Base-by-base conservation (phyloP, 2,888 invertebrate genomes). In the Drosophila recens region DNA sequence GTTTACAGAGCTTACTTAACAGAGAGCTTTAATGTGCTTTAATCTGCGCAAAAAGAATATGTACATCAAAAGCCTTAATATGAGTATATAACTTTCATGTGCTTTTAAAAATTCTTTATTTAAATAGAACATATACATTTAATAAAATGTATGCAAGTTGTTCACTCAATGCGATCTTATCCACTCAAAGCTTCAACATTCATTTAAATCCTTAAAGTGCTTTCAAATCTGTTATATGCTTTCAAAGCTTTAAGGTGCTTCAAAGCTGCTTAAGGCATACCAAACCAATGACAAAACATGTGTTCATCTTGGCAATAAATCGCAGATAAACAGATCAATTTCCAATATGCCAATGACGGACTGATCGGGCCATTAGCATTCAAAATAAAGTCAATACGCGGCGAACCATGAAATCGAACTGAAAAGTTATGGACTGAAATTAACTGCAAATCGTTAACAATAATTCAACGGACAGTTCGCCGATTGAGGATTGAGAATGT, bases 371-470 rank as follows among this genome's bases (percentile, higher is more conserved):
- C 79, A 89, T 84, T 84, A 87, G 79, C 88, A 89, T 84, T 67
- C 79, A 75, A 82, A 86, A 86, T 78, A 88, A 86, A 88, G 89
- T 82, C 89, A 86, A 73, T 80, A 71, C 70, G 67, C 57, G 79
- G 20, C 64, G 59, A 67, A 62, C 68, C 72, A 49, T 77, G 70
- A 82, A 82, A 82, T 72, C 75, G 76, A 75, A 87, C 66, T 75
- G 72, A 81, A 82, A 83, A 90, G 74, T 88, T 84, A 91, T 84
- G 81, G 53, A 72, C 67, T 53, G 69, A 79, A 87, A 91, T 91
- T 90, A 90, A 91, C 86, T 83, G 89, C 91, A 90, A 91, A 90
- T 90, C 91, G 91, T 90, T 90, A 90, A 89, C 90, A 89, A 90
- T 90, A 91, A 91, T 81, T 91, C 90, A 91, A 72, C 67, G 72